Percentiles rank a stretch among this genome's conserved stretches.
These are phyloP conservation scores for Sphaerophoria rueppellii DNA, from an alignment of 2,888 invertebrate species.

Conservation along the genomic window DNA sequence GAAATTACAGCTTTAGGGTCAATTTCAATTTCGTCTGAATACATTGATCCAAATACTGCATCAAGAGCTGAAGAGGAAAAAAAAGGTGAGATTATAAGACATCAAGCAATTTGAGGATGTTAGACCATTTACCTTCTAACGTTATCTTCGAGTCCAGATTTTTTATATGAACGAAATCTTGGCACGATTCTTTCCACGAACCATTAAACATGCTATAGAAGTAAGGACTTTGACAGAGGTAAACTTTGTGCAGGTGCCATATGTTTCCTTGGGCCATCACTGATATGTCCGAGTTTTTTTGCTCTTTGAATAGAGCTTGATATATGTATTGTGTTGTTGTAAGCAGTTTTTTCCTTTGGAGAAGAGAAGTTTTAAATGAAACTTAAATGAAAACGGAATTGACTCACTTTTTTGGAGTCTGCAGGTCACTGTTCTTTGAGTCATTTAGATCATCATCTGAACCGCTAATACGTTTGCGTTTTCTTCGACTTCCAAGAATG, in stretches of 20 bases:
- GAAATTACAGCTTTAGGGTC: slow-evolving; percentile 87
- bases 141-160: slow-evolving; percentile 89
- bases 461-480: slow-evolving; percentile 83
- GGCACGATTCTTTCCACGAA: slow-evolving; percentile 88
- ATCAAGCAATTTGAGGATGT: not conserved
- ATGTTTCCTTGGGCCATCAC: slow-evolving; percentile 87
- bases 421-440: slow-evolving; percentile 83
- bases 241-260: slow-evolving; percentile 90
- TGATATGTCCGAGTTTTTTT: slow-evolving; percentile 89
- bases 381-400: not conserved
- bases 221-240: slow-evolving; percentile 90
- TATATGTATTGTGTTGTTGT: slow-evolving; percentile 91
- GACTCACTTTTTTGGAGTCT: slow-evolving; percentile 86
- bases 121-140: slow-evolving; percentile 84
- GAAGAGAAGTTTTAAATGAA: not conserved
- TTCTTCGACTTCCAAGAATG: slow-evolving; percentile 83
- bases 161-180: slow-evolving; percentile 86
- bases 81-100: not conserved
- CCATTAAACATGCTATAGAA: slow-evolving; percentile 92
- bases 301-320: slow-evolving; percentile 88
- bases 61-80: slow-evolving; percentile 84
- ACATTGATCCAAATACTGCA: slow-evolving; percentile 89
- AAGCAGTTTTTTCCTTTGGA: slow-evolving; percentile 84
- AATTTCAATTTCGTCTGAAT: slow-evolving; percentile 88
- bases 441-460: slow-evolving; percentile 74